Base-by-base conservation (phyloP, 2,888 invertebrate genomes). In the Ephialtes manifestator region DNA sequence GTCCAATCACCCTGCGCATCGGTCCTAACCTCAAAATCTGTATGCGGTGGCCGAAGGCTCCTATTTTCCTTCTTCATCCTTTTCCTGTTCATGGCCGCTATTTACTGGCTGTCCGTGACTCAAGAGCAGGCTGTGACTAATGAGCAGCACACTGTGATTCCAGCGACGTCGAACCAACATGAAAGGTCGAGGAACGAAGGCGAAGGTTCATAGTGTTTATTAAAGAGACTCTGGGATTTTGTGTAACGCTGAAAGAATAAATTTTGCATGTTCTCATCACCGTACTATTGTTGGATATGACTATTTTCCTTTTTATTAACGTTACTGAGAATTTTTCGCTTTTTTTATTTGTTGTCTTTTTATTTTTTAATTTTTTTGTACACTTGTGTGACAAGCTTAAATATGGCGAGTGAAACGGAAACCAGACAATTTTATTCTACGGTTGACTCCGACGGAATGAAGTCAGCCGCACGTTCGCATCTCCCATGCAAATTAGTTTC, bases 401-500 rank as follows among this genome's bases (percentile, higher is more conserved):
- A 20, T 63, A 5, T 4, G n/a, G 20, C 1, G n/a, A 39, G 60
- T 39, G 75, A 63, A 63, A 74, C 65, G 39, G 74, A 74, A 65
- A 83, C 58, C 46, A 77, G 79, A 72, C 76, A 84, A 87, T 85
- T 86, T 85, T 83, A 84, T 86, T 87, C 43, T 74, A 71, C 60
- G 46, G 67, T 78, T 24, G 55, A 31, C 35, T 51, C 43, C 20
- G 24, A 53, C 48, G 74, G 5, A 39, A 24, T 68, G 24, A 74
- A 20, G 43, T 63, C 13, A 7, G 28, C 28, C 53, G 13, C 53
- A 35, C 75, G 28, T 81, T 70, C 63, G 67, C 83, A 85, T 85
- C 77, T 72, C 15, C 65, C 74, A 86, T 87, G 87, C 75, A 87
- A 87, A 88, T 88, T 86, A 86, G 84, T 88, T 87, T 84, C 72